Evolutionary conservation across 2,797 vertebrate species (phyloP).

Genomic region (Spheniscus humboldti): DNA sequence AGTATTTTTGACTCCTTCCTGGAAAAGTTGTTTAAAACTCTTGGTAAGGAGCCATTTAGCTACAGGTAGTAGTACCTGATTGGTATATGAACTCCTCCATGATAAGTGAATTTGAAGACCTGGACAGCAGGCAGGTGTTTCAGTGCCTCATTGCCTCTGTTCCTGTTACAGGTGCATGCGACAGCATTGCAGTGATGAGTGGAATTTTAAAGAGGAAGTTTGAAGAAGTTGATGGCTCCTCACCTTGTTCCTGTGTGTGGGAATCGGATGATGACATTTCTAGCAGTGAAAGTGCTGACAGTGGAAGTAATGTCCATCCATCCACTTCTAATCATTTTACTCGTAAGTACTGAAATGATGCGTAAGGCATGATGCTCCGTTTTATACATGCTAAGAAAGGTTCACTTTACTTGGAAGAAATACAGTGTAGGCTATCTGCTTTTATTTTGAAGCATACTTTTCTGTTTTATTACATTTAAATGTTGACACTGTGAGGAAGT

Average conservation of each 20-base stretch:
- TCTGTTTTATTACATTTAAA: not conserved
- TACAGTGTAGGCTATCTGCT: not conserved
- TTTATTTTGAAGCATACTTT: not conserved
- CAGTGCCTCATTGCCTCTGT: constrained; percentile 18
- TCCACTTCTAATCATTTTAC: constrained; percentile 82
- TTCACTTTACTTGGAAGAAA: not conserved
- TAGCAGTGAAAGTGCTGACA: constrained; percentile 88
- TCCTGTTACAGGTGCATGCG: constrained; percentile 73
- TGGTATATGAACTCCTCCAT: not conserved
- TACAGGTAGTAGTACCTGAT: not conserved
- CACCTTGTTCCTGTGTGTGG: constrained; percentile 83
- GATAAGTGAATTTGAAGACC: not conserved
- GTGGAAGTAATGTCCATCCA: constrained; percentile 86
- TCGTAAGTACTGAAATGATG: constrained; percentile 74
- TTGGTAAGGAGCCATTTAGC: not conserved
- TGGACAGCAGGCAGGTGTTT: constrained; percentile 2
- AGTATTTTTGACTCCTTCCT: not conserved
- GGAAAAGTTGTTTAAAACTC: not conserved
- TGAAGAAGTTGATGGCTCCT: constrained; percentile 87
- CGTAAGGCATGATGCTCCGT: not conserved
- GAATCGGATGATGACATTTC: constrained; percentile 89
- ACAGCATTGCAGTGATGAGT: constrained; percentile 80
- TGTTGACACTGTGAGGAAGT: not conserved
- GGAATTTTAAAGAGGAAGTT: constrained; percentile 96
- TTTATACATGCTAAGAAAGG: not conserved